Evolutionary conservation across 2,797 vertebrate species (phyloP).

Genomic region (Microctenopoma lineatum): DNA sequence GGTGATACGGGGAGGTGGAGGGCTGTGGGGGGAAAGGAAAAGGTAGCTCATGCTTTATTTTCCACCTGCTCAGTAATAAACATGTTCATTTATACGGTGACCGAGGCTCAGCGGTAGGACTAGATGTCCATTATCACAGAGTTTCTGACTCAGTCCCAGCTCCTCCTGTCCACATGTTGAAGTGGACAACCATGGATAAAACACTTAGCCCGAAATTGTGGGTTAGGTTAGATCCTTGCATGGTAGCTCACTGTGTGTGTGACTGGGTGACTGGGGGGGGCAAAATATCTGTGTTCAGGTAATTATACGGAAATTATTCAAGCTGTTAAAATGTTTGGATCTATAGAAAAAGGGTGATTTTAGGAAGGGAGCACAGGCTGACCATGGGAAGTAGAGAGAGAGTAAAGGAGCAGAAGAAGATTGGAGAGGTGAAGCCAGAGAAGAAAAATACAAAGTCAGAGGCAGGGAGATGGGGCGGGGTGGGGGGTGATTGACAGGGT

Average conservation of each 20-base stretch:
- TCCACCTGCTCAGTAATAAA: no score
- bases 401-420: not conserved
- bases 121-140: conserved; percentile 1
- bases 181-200: conserved; percentile 8
- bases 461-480: not conserved
- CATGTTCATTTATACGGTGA: no score
- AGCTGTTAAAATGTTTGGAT: not conserved
- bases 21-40: not conserved
- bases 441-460: not conserved
- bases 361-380: not conserved
- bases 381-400: conserved; percentile 24
- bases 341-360: conserved; percentile 2
- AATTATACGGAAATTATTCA: conserved; percentile 3
- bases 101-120: no score
- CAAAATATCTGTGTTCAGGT: not conserved
- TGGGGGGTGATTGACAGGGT: conserved; percentile 3
- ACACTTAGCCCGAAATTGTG: not conserved
- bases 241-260: not conserved
- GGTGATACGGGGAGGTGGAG: conserved; percentile 7
- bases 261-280: not conserved
- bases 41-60: no score
- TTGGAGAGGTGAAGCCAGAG: conserved; percentile 3
- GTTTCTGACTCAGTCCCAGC: conserved; percentile 5
- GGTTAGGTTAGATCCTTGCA: not conserved
- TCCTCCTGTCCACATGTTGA: not conserved